Percentiles rank a stretch among this genome's conserved stretches.
Evolutionary conservation across 2,888 invertebrate species (phyloP).

Genomic region (Drosophila kokeensis): DNA sequence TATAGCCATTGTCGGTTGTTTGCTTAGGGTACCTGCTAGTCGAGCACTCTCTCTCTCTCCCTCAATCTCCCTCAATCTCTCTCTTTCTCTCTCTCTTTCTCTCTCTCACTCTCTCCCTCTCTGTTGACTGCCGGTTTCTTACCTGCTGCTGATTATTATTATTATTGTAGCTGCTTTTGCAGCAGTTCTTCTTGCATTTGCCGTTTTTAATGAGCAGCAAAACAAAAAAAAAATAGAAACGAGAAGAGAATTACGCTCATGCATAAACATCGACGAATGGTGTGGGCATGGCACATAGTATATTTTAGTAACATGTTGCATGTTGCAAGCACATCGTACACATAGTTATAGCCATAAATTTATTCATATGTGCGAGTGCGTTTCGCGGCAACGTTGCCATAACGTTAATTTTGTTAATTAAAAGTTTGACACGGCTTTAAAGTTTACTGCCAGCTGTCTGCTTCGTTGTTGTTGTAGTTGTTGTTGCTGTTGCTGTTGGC

Average conservation of each 20-base stretch:
- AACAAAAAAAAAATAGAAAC: constrained; percentile 16
- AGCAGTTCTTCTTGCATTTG: constrained; percentile 17
- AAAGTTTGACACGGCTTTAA: constrained; percentile 76
- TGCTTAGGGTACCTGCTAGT: neutral
- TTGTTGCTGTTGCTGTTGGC: constrained; percentile 67
- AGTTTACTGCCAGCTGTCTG: constrained; percentile 59
- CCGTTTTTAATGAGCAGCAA: constrained; percentile 57
- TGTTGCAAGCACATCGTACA: constrained; percentile 34
- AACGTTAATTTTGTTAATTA: constrained; percentile 82
- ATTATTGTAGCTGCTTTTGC: constrained; percentile 30
- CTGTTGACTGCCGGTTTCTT: neutral
- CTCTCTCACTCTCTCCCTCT: neutral
- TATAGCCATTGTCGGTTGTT: neutral
- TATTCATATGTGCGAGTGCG: constrained; percentile 14
- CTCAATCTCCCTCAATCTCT: too few species aligned
- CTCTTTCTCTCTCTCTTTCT: too few species aligned
- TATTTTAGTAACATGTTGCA: constrained; percentile 30
- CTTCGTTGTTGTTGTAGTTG: constrained; percentile 17
- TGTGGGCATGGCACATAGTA: constrained; percentile 26
- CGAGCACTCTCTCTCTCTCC: too few species aligned
- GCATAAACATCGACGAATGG: constrained; percentile 65
- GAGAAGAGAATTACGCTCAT: constrained; percentile 59
- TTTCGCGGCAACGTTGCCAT: constrained; percentile 54
- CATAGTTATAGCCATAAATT: neutral
- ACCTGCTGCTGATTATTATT: constrained; percentile 6